These are phyloP conservation scores for Cyclargus thomasi DNA, from an alignment of 1,140 invertebrate species.

Conservation along the genomic window DNA sequence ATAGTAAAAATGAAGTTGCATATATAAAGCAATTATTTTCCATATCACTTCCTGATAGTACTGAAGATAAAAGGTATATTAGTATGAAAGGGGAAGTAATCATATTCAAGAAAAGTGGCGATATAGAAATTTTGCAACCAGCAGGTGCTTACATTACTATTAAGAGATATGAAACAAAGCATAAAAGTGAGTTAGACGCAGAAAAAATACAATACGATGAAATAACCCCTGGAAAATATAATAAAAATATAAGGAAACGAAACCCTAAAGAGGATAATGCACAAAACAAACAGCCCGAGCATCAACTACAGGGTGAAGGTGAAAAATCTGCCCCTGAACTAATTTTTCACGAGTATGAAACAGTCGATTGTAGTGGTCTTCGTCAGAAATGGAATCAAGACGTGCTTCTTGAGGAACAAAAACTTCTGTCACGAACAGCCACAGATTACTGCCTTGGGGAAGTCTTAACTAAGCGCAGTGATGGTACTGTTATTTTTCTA, in stretches of 20 bases:
- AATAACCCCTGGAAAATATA: conserved; percentile 44
- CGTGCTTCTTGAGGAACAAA: conserved; percentile 49
- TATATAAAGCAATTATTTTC: conserved; percentile 71
- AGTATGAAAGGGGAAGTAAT: conserved; percentile 63
- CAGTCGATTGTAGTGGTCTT: conserved; percentile 46
- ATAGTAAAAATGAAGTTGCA: conserved; percentile 55
- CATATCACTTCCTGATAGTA: conserved; percentile 27
- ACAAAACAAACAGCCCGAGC: conserved; percentile 43
- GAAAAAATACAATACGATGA: conserved; percentile 33
- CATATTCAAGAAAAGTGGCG: conserved; percentile 50
- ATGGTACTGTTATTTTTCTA: conserved; percentile 72
- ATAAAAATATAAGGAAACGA: conserved; percentile 42
- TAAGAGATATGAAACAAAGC: conserved; percentile 39
- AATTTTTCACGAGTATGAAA: conserved; percentile 56
- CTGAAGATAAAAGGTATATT: conserved; percentile 61
- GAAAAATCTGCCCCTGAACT: conserved; percentile 41
- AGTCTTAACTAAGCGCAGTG: conserved; percentile 72
- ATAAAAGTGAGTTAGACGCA: conserved; percentile 15
- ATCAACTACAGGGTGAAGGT: conserved; percentile 38
- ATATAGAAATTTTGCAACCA: conserved; percentile 50
- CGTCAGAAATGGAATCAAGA: conserved; percentile 48
- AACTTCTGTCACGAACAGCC: conserved; percentile 66
- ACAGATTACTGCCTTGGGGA: conserved; percentile 74
- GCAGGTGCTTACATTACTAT: conserved; percentile 52
- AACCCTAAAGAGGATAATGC: conserved; percentile 40